Evolutionary conservation across 2,888 invertebrate species (phyloP), one percentile per base, ranked within the genome.

Genomic region (Cantharis nigra): DNA sequence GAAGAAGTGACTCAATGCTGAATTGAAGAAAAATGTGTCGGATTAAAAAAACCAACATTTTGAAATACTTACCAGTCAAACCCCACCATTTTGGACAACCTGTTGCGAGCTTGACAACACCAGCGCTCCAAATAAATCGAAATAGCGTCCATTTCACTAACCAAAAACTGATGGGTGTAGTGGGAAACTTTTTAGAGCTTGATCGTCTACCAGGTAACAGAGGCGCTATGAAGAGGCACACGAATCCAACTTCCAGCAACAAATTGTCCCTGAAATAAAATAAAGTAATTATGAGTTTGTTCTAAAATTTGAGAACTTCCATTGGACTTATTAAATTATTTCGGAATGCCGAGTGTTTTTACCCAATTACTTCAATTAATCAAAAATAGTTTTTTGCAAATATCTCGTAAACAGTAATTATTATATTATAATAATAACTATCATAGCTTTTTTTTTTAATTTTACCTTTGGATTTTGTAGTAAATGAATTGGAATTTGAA

Each of bases 81-180:
- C 91, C 91, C 95, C 95, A 95, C 95, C 95, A 95, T 49, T 92
- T 90, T 1, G 94, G 93, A 84, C 94, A 94, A 20, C 91, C 91
- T 85, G 93, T 93, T 63, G 91, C 91, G 63, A 95, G 88, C 87
- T 95, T 95, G 0, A 93, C 91, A 16, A 94, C 89, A 3, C 94
- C 95, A 4, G 92, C 92, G 3, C 93, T 92, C 86, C 95, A 93
- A 89, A 94, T 90, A 72, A 94, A 90, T 69, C 95, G 84, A 78
- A 95, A 95, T 5, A 94, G 89, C 10, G 95, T 89, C 94, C 95
- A 95, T 77, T 92, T 91, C 3, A 94, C 90, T 33, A 93, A 87
- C 93, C 93, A 94, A 81, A 94, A 89, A 4, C 91, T 91, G 69
- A 94, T 89, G 11, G 87, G 80, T 82, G 92, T 92, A 72, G 87